Evolutionary conservation across 2,888 invertebrate genomes (phyloP).

Genomic region (Malacosoma neustria): DNA sequence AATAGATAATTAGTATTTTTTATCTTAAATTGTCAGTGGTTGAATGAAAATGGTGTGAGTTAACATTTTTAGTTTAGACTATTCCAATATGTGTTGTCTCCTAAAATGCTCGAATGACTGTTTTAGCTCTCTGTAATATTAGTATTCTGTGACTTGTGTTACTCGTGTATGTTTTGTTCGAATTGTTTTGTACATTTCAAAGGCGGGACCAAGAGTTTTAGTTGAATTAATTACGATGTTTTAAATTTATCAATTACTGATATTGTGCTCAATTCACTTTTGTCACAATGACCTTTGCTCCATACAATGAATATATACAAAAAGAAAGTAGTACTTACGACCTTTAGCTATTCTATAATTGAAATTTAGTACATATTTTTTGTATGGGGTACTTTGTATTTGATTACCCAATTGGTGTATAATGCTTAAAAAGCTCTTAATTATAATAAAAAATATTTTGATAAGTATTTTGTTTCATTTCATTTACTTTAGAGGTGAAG

Average conservation of each 20-base stretch:
- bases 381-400: background rate
- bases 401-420: background rate
- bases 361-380: background rate
- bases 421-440: slow-evolving; percentile 10
- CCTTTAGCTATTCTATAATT: background rate
- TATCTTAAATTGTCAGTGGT: no score
- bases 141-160: background rate
- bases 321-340: no score
- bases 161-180: background rate
- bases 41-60: no score
- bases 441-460: slow-evolving; percentile 1
- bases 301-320: background rate
- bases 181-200: background rate
- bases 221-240: background rate
- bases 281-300: background rate
- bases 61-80: no score
- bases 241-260: background rate
- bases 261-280: background rate
- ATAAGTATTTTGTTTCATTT: background rate
- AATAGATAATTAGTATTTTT: no score
- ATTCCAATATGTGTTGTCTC: no score
- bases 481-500: background rate
- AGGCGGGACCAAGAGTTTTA: background rate
- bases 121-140: background rate
- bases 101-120: no score